Evolutionary conservation across 2,113 vertebrate genomes (phyloP).

Genomic region (Ibidorhyncha struthersii): DNA sequence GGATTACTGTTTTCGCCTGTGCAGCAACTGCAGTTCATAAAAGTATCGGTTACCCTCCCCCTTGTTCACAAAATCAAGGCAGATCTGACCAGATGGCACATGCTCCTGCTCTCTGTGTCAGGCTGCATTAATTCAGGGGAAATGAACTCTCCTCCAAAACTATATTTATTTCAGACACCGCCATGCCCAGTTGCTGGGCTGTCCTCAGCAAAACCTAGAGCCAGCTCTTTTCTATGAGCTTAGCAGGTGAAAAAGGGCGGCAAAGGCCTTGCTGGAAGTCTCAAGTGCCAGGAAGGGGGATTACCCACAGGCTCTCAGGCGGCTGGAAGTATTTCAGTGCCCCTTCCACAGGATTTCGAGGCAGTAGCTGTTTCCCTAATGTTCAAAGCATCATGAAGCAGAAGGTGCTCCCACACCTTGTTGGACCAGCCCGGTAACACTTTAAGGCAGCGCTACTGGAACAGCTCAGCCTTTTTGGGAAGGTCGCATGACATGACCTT

Average conservation of each 20-base stretch:
- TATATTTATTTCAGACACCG: conserved; percentile 61
- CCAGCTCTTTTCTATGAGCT: background rate
- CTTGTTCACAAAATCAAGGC: conserved; percentile 65
- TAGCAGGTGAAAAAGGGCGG: background rate
- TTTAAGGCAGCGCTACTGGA: background rate
- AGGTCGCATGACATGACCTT: background rate
- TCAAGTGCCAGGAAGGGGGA: background rate
- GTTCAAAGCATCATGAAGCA: background rate
- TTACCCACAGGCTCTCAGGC: background rate
- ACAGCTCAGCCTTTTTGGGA: background rate
- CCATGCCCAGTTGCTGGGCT: conserved; percentile 47
- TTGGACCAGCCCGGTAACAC: background rate
- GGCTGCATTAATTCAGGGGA: conserved; percentile 65
- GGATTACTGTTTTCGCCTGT: conserved; percentile 4
- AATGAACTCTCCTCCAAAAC: conserved; percentile 64
- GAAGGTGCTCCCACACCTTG: background rate
- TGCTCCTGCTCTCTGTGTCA: conserved; percentile 42
- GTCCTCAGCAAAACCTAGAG: conserved; percentile 53
- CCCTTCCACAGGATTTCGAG: background rate
- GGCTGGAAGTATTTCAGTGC: background rate
- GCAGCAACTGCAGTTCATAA: conserved; percentile 33
- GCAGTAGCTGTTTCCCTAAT: background rate
- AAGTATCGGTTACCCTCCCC: conserved; percentile 67
- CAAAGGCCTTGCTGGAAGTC: background rate
- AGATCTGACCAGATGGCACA: conserved; percentile 64